Evolutionary conservation across 2,888 invertebrate species (phyloP), one percentile per base, ranked within the genome.

Genomic region (Meandrusa payeni): DNA sequence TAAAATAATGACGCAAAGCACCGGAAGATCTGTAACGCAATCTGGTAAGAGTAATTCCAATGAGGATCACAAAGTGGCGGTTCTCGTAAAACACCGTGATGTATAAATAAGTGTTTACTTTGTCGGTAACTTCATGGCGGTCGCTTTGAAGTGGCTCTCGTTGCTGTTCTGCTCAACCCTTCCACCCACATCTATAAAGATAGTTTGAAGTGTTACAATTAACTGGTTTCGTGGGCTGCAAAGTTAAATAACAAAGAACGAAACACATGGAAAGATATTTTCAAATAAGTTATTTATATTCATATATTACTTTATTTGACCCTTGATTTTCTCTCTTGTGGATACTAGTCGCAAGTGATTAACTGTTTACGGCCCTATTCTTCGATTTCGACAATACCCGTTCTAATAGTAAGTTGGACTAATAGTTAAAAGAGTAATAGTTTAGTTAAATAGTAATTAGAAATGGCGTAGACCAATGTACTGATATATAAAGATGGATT

Each of bases 141-240:
- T 55, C 52, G 61, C 71, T 80, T 81, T 85, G 81, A 85, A 85
- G 85, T 82, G 83, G 82, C 66, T 72, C 74, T 68, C 73, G 78
- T 78, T 73, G 74, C 69, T 74, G 72, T 71, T 39, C 68, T 68
- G 64, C 64, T 63, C 69, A 82, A 82, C 82, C 81, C 83, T 77
- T 80, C 66, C 57, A 58, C 55, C 56, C 54, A 56, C 67, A 68
- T 72, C 69, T 36, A 43, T 47, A 46, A 50, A 54, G 55, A 59
- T 58, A 56, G 41, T 34, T 38, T 47, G 32, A 40, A 36, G 34
- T 34, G 40, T 38, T 40, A 47, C 31, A 40, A 42, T 43, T 31
- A 40, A 43, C 36, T 40, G 29, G 37, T 36, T 36, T 12, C 55
- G 50, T 52, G 53, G 52, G 52, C 59, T 55, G 60, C 64, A 68